Evolutionary conservation across 2,888 invertebrate genomes (phyloP).

Genomic region (Tribolium freemani): DNA sequence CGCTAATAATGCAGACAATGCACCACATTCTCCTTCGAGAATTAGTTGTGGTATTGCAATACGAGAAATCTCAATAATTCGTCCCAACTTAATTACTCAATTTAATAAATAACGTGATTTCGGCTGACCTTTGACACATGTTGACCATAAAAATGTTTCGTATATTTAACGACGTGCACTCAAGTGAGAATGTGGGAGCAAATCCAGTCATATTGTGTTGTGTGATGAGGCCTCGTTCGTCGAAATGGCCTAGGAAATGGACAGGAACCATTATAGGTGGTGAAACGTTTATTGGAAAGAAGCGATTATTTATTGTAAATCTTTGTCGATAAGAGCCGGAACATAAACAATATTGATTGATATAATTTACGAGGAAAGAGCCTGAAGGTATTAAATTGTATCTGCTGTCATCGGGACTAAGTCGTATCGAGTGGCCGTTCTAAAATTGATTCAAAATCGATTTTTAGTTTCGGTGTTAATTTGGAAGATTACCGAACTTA

Average conservation of each 20-base stretch:
- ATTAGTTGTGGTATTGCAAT: conserved; percentile 11
- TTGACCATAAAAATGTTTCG: not conserved
- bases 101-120: not conserved
- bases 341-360: not conserved
- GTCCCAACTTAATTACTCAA: not conserved
- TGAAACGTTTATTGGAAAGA: not conserved
- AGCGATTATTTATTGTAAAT: not conserved
- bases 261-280: not conserved
- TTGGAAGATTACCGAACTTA: conserved; percentile 28
- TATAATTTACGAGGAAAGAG: not conserved
- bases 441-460: no score
- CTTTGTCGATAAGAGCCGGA: not conserved
- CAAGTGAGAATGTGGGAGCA: not conserved
- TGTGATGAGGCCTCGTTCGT: not conserved
- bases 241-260: not conserved
- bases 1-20: conserved; percentile 22
- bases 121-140: not conserved
- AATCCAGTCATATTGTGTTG: not conserved
- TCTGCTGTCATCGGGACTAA: no score
- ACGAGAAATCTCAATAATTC: conserved; percentile 14
- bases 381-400: no score
- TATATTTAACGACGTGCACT: not conserved
- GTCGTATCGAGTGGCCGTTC: no score
- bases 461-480: conserved; percentile 6
- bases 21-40: conserved; percentile 18